Evolutionary conservation across 2,888 invertebrate genomes (phyloP), one percentile per base, ranked within the genome.

Genomic region (Torymus texanus): DNA sequence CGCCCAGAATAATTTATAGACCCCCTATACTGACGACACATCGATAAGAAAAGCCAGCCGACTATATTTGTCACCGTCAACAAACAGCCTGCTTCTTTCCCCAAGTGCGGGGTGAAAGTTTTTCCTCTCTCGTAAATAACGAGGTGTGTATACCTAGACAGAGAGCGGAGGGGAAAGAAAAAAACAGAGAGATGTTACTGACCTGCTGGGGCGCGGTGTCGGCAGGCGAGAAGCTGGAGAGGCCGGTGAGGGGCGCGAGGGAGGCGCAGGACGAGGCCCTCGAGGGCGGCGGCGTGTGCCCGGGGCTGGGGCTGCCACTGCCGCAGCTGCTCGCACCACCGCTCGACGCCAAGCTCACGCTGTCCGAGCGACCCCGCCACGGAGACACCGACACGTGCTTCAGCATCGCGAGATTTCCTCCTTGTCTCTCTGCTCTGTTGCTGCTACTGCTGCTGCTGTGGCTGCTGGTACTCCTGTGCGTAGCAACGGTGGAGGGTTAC

Each of bases 361-460:
- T 95, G 92, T 96, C 96, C 83, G 95, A 94, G 90, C 96, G 94
- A 87, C 94, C 94, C 91, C 96, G 93, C 91, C 95, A 94, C 84
- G 96, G 96, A 85, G 96, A 96, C 90, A 96, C 94, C 92, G 96
- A 96, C 91, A 96, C 96, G 94, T 96, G 96, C 92, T 96, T 96
- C 93, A 96, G 92, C 96, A 96, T 96, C 92, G 87, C 62, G 12
- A 13, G 3, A 1, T 10, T 13, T 50, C 8, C 41, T 85, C 84
- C 82, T 79, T 4, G 13, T 2, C n/a, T 21, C 85, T 84, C 82
- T 79, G 75, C 11, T n/a, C 2, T 13, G 16, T 0, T 50, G 59
- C 1, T 53, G 18, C 18, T 53, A 14, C 18, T 13, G 11, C 14
- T 80, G 81, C 16, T 63, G 74, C 65, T n/a, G 21, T 14, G 14